These are phyloP conservation scores for Amblyjoppa fuscipennis DNA, from an alignment of 2,888 invertebrate genomes.

Conservation along the genomic window DNA sequence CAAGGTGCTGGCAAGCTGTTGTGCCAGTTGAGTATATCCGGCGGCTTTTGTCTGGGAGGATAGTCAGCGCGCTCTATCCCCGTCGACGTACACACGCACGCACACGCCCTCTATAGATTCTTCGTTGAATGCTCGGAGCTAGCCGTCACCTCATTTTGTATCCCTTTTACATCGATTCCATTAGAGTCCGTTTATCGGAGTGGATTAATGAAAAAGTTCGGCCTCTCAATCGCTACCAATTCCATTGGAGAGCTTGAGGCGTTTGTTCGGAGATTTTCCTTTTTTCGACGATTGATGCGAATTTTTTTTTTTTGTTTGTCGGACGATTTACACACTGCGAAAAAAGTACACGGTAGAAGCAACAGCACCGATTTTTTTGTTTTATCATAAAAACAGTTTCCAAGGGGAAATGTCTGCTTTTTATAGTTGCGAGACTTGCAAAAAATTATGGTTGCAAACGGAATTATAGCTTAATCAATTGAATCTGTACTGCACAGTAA, in stretches of 20 bases:
- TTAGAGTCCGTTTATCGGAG: background rate
- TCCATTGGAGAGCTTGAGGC: background rate
- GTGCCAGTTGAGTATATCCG: constrained; percentile 68
- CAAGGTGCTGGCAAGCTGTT: constrained; percentile 69
- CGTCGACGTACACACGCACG: constrained; percentile 30
- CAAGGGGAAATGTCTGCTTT: too few relatives aligned
- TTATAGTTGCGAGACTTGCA: too few relatives aligned
- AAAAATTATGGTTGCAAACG: too few relatives aligned
- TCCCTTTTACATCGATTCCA: constrained; percentile 5
- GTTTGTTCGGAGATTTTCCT: background rate
- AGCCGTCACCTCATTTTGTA: constrained; percentile 15
- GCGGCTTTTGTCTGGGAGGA: constrained; percentile 67
- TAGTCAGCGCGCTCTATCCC: constrained; percentile 29
- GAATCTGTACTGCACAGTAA: too few relatives aligned
- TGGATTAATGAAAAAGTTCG: constrained; percentile 1
- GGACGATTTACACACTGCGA: background rate
- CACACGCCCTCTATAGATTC: constrained; percentile 46
- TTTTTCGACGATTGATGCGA: too few relatives aligned
- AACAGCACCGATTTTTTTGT: too few relatives aligned
- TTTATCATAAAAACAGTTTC: too few relatives aligned
- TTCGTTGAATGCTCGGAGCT: constrained; percentile 28
- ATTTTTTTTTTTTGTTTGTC: background rate
- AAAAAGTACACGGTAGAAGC: too few relatives aligned
- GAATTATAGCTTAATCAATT: too few relatives aligned
- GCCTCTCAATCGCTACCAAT: background rate